Evolutionary conservation across 2,113 vertebrate species (phyloP), one percentile per base, ranked within the genome.

Genomic region (Cochlearius cochlearius): DNA sequence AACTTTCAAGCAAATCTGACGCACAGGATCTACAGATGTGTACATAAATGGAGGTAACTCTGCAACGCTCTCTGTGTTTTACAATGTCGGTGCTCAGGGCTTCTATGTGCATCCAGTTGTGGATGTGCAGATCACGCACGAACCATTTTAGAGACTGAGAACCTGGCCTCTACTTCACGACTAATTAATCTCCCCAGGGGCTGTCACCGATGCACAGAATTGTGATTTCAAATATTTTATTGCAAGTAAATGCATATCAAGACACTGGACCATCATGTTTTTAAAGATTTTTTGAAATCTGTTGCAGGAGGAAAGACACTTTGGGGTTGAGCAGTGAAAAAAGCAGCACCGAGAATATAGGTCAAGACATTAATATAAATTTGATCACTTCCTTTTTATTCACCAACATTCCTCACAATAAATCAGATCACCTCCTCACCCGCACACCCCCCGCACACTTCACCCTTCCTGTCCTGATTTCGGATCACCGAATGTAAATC

Each of bases 401-500:
- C 98, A 98, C 98, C 96, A 98, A 98, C 98, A 98, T 98, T 98
- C 98, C 92, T 96, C 91, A 96, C 98, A 97, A 99, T 99, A 98
- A 99, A 99, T 99, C 99, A 99, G 98, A 96, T 81, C 94, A 85
- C 94, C 94, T 87, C 86, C 86, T 96, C 94, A 96, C 94, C 91
- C 84, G 0, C 76, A 85, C 94, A 91, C 97, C 97, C 94, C 97
- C 88, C 90, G 6, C 84, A 60, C 88, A 45, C 87, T 94, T 96
- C 97, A 97, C 97, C 97, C 98, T 97, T 97, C 97, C 97, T 96
- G 89, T 98, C 98, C 98, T 98, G 98, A 98, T 98, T 99, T 98
- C 55, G 92, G 98, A 99, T 99, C 98, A 98, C 97, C 71, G 96
- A 98, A 98, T 99, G 99, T 98, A 99, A 99, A 99, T 99, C 98